Conservation (phyloP, 2,113 vertebrate species). For the Catharus fuscescens region DNA sequence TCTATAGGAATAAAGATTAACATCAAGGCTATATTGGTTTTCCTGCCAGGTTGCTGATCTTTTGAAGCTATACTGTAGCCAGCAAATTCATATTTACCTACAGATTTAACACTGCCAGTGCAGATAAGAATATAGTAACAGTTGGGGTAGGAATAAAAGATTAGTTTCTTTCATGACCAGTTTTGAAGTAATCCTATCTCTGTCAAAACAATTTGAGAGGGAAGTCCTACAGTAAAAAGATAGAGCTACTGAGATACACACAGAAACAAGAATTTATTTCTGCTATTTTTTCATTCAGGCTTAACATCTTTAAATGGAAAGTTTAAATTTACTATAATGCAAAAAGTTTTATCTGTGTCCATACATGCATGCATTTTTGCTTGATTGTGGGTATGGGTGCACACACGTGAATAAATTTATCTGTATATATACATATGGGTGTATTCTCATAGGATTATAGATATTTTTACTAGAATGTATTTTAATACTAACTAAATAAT, state of each 20-base stretch:
- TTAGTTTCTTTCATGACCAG: not conserved
- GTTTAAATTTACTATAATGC: not conserved
- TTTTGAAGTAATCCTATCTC: conserved; percentile 25
- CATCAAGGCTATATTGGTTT: not conserved
- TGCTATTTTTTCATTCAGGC: not conserved
- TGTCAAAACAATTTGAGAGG: not conserved
- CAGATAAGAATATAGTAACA: not conserved
- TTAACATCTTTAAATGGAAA: not conserved
- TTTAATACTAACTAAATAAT: not conserved
- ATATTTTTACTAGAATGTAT: not conserved
- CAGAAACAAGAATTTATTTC: not conserved
- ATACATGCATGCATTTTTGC: not conserved
- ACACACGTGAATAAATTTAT: not conserved
- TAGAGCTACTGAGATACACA: not conserved
- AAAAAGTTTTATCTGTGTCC: not conserved
- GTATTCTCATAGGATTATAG: not conserved
- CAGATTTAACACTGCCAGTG: not conserved
- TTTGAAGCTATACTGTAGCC: not conserved
- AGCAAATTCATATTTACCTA: not conserved
- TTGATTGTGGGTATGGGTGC: not conserved
- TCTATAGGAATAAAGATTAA: conserved; percentile 20
- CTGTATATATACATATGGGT: too few relatives aligned
- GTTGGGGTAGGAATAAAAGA: not conserved
- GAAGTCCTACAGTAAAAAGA: not conserved
- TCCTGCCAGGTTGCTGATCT: not conserved